Evolutionary conservation across 1,140 invertebrate genomes (phyloP).

Genomic region (Doryteuthis pealeii): DNA sequence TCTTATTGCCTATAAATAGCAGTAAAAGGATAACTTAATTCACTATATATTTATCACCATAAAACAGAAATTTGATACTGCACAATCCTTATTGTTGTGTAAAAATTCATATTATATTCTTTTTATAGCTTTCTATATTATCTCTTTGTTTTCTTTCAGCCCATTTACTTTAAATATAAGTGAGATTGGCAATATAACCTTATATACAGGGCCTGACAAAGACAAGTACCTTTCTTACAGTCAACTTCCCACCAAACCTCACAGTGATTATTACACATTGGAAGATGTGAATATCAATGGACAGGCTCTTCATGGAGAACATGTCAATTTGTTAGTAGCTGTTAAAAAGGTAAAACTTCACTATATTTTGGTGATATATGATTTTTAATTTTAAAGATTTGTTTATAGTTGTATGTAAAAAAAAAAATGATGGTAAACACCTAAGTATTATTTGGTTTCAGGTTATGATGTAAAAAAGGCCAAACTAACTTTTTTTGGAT

Average conservation of each 20-base stretch:
- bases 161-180: slow-evolving; percentile 45
- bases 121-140: neutral
- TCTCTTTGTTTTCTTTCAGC: slow-evolving; percentile 32
- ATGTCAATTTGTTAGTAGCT: slow-evolving; percentile 48
- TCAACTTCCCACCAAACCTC: slow-evolving; percentile 45
- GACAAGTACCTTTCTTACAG: slow-evolving; percentile 31
- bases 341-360: slow-evolving; percentile 50
- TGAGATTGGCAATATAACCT: slow-evolving; percentile 43
- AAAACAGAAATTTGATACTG: no score
- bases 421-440: no score
- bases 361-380: no score
- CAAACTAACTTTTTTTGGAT: no score
- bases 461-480: no score
- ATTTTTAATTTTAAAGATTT: no score
- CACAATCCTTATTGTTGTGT: no score
- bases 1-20: no score
- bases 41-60: no score
- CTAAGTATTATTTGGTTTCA: neutral
- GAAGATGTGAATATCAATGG: slow-evolving; percentile 54
- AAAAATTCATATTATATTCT: no score
- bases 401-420: no score
- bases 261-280: slow-evolving; percentile 54
- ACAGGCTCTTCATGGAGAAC: slow-evolving; percentile 44
- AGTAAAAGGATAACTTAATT: no score
- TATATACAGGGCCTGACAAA: slow-evolving; percentile 39